Percentiles rank a stretch among this genome's conserved stretches.
These are phyloP conservation scores for Clivina fossor DNA, from an alignment of 2,888 invertebrate genomes.

Conservation along the genomic window DNA sequence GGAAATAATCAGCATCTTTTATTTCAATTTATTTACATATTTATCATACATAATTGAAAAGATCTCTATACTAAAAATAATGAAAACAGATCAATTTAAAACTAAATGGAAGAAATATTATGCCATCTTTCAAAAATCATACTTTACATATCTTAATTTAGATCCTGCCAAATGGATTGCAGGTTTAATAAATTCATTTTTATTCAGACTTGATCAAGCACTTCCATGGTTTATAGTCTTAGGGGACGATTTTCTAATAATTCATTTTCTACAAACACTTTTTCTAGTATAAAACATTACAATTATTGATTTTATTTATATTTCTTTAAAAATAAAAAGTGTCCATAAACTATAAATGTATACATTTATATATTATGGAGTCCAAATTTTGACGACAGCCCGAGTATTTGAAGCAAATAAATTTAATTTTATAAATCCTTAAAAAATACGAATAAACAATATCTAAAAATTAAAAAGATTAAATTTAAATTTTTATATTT, in stretches of 20 bases:
- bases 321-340: conserved; percentile 32
- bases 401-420: neutral
- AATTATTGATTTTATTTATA: conserved; percentile 30
- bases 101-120: neutral
- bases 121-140: neutral
- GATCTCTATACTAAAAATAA: no score
- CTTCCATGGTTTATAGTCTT: conserved; percentile 31
- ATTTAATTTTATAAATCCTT: no score
- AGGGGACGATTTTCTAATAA: conserved; percentile 29
- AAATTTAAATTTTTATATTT: no score
- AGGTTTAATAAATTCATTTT: conserved; percentile 21
- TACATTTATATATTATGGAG: conserved; percentile 28
- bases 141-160: neutral
- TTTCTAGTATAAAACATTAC: conserved; percentile 34
- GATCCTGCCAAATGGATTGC: neutral
- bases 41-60: no score
- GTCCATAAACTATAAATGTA: conserved; percentile 29
- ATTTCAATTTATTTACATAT: no score
- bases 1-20: no score
- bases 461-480: no score
- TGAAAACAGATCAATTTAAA: no score
- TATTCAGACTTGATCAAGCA: conserved; percentile 25
- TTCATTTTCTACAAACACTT: conserved; percentile 30
- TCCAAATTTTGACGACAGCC: neutral
- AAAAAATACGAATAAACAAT: no score